phyloP scores from a whole-genome alignment of 2,797 vertebrate species.

The Mus minutoides region DNA sequence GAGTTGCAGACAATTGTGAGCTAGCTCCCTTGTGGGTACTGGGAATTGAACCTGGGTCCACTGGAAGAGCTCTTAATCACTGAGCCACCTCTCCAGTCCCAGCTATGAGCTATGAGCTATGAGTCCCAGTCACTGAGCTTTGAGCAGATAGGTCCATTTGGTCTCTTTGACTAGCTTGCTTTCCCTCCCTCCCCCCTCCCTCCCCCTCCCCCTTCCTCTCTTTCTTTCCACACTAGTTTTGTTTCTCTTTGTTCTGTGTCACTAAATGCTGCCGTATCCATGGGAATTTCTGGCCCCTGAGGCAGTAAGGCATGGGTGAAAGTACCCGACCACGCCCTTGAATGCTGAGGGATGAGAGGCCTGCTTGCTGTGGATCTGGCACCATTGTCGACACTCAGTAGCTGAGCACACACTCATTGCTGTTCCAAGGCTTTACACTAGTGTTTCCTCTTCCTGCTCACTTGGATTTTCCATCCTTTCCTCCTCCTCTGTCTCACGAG shows the following conservation, averaged over 20 bases:
- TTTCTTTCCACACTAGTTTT: not conserved
- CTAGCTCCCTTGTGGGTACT: not conserved
- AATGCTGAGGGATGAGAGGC: not conserved
- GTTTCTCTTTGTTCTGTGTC: conserved; percentile 18
- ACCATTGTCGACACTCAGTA: not conserved
- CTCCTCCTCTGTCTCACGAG: not conserved
- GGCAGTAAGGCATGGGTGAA: not conserved
- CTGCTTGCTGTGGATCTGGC: not conserved
- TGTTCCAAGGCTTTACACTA: not conserved
- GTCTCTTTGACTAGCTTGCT: not conserved
- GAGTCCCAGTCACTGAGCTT: no score
- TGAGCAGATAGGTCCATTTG: not conserved
- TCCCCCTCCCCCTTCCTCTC: no score
- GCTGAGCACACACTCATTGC: not conserved
- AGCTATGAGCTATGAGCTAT: no score
- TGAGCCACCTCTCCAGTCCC: not conserved
- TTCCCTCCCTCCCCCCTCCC: no score
- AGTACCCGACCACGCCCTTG: not conserved
- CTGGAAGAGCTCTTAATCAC: not conserved
- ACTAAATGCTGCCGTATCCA: not conserved
- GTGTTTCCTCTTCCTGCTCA: not conserved
- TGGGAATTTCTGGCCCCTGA: not conserved
- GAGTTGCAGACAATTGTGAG: not conserved
- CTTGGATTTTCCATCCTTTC: conserved; percentile 8
- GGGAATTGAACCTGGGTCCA: not conserved